phyloP scores from a whole-genome alignment of 1,140 invertebrate genomes.

The Tribolium madens region DNA sequence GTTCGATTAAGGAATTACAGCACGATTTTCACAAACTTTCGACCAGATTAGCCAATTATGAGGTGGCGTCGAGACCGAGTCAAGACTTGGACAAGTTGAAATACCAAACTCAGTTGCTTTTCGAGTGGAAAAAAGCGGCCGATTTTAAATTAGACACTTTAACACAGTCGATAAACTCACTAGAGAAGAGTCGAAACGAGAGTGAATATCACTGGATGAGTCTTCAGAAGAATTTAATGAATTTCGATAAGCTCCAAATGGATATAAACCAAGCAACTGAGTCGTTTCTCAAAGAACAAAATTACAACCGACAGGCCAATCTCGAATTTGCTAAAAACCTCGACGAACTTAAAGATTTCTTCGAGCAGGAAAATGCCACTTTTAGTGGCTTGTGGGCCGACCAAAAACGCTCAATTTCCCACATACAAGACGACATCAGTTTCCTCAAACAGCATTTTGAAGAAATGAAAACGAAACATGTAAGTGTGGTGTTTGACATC shows the following conservation, averaged over 20 bases:
- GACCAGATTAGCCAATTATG: conserved; percentile 6
- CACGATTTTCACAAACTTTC: conserved; percentile 11
- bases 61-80: background rate
- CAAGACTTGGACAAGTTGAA: conserved; percentile 52
- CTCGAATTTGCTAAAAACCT: conserved; percentile 73
- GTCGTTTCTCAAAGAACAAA: conserved; percentile 70
- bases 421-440: conserved; percentile 64
- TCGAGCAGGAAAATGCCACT: conserved; percentile 62
- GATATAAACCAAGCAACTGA: conserved; percentile 70
- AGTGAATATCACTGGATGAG: conserved; percentile 20
- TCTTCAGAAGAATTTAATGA: conserved; percentile 31
- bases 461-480: conserved; percentile 58
- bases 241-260: conserved; percentile 70
- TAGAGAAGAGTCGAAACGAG: conserved; percentile 40
- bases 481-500: conserved; percentile 58
- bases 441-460: conserved; percentile 61
- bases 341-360: conserved; percentile 72
- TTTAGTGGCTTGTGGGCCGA: conserved; percentile 64
- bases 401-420: conserved; percentile 60
- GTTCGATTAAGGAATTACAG: background rate
- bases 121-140: conserved; percentile 51
- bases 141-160: conserved; percentile 49
- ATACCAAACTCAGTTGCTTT: conserved; percentile 52
- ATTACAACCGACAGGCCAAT: conserved; percentile 69
- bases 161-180: conserved; percentile 11